Conservation (phyloP, 2,888 invertebrate genomes). For the Ptycholaimellus sp. region DNA sequence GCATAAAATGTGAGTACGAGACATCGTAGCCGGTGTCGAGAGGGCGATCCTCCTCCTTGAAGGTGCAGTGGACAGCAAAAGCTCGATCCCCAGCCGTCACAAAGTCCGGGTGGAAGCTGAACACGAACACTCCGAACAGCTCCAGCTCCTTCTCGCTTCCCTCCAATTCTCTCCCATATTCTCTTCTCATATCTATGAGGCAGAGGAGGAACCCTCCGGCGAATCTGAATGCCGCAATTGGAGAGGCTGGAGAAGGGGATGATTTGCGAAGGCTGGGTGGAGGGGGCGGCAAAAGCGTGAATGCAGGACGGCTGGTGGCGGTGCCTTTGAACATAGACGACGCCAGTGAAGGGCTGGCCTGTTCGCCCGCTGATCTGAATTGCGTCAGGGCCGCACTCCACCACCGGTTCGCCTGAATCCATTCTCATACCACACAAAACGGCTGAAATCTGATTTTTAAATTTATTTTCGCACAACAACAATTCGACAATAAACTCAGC, state of each 20-base stretch:
- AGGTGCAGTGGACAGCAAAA: conserved; percentile 13
- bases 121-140: conserved; percentile 10
- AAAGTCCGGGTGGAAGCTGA: conserved; percentile 12
- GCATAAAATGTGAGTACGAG: too few species aligned
- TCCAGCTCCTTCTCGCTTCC: conserved; percentile 8
- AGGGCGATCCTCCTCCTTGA: too few species aligned
- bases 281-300: conserved; percentile 4
- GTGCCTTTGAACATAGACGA: conserved; percentile 13
- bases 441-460: too few species aligned
- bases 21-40: too few species aligned
- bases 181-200: background rate
- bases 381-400: conserved; percentile 11
- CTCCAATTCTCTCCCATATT: conserved; percentile 5
- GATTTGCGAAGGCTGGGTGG: conserved; percentile 6
- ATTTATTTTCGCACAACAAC: too few species aligned
- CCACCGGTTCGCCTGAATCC: conserved; percentile 10
- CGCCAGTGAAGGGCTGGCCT: conserved; percentile 11
- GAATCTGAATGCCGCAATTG: conserved; percentile 10
- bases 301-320: conserved; percentile 8
- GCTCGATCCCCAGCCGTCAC: conserved; percentile 12
- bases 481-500: too few species aligned
- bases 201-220: conserved; percentile 7
- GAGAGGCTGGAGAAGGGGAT: conserved; percentile 8
- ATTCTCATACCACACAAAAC: too few species aligned
- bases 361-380: conserved; percentile 9